phyloP scores from a whole-genome alignment of 2,888 invertebrate species.

The Colletes collaris region DNA sequence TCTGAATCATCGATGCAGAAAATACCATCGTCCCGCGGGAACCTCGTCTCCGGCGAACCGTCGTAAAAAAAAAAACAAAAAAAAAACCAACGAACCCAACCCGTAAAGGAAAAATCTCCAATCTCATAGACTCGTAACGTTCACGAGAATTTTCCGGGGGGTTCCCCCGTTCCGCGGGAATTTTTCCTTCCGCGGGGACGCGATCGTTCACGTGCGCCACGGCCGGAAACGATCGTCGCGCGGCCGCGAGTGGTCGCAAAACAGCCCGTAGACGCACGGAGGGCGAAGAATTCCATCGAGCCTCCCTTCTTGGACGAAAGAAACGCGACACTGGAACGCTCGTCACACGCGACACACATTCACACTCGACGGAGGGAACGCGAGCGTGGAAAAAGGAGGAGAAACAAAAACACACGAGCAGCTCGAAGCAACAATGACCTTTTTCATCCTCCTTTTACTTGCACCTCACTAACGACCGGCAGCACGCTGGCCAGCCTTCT shows the following conservation, averaged over 20 bases:
- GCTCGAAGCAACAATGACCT: conserved; percentile 44
- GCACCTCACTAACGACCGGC: conserved; percentile 54
- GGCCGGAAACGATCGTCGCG: background rate
- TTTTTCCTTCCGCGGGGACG: background rate
- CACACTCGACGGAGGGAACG: conserved; percentile 10
- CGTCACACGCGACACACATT: conserved; percentile 46
- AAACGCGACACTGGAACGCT: conserved; percentile 2
- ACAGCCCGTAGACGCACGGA: too few species aligned
- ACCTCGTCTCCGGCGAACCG: background rate
- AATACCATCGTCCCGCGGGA: conserved; percentile 45
- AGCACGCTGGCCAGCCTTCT: conserved; percentile 38
- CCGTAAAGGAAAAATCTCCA: background rate
- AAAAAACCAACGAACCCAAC: background rate
- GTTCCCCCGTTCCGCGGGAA: background rate
- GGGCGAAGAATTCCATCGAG: background rate
- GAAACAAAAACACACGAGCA: conserved; percentile 1
- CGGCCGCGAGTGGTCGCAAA: background rate
- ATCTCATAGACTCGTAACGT: background rate
- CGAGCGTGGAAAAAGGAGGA: background rate
- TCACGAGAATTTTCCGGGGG: background rate
- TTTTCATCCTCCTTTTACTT: conserved; percentile 45
- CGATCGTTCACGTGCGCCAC: background rate
- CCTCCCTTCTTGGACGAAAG: background rate
- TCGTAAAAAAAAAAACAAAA: background rate
- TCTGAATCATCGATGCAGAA: conserved; percentile 58